phyloP scores from a whole-genome alignment of 2,113 vertebrate species.

The Coryphaenoides rupestris region DNA sequence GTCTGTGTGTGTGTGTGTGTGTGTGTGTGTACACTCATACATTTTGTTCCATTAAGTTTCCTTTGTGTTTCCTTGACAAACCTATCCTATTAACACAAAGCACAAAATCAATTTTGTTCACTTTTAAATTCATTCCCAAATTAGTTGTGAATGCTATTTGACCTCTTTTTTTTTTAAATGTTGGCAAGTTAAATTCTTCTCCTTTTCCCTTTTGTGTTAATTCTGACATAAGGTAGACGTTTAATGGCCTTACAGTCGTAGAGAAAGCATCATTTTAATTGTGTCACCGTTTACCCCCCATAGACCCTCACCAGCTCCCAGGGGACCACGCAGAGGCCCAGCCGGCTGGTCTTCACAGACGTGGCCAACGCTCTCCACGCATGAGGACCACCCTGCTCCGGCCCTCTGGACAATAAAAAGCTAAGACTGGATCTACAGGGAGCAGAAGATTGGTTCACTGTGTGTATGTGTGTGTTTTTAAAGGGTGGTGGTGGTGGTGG shows the following conservation, averaged over 20 bases:
- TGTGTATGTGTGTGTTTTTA: conserved; percentile 11
- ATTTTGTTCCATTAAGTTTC: conserved; percentile 21
- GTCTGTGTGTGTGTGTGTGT: no score
- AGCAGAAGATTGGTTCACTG: conserved; percentile 10
- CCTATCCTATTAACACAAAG: neutral
- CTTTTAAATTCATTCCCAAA: neutral
- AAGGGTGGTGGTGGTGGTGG: neutral
- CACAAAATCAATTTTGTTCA: neutral
- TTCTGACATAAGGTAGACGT: neutral
- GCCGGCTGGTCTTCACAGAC: conserved; percentile 93
- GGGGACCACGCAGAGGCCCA: conserved; percentile 87
- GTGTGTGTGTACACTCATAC: conserved; percentile 10
- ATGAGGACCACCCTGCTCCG: conserved; percentile 60
- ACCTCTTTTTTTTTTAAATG: neutral
- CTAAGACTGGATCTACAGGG: conserved; percentile 12
- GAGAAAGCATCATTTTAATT: conserved; percentile 4
- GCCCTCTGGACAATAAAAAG: conserved; percentile 18
- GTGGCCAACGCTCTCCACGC: conserved; percentile 91
- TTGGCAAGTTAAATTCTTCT: no score
- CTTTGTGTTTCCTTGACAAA: conserved; percentile 2
- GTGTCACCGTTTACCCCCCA: conserved; percentile 13
- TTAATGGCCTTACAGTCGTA: neutral
- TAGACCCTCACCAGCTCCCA: conserved; percentile 85
- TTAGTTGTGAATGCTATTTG: neutral
- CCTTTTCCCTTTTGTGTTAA: neutral